These are phyloP conservation scores for Crocuta crocuta DNA, from an alignment of 2,113 vertebrate species.

Conservation along the genomic window DNA sequence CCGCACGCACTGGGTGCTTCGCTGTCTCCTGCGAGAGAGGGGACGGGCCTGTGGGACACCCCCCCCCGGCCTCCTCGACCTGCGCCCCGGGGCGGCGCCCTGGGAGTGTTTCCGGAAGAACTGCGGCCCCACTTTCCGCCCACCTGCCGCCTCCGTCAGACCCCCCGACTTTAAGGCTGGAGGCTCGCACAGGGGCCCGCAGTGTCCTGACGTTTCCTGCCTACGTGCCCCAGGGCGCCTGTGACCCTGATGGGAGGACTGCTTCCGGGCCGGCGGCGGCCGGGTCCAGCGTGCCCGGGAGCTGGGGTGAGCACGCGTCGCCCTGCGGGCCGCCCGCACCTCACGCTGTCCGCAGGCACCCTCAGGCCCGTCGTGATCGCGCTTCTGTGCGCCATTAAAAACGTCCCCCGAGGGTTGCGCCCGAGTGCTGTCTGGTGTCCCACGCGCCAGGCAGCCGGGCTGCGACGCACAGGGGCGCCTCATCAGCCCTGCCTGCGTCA, in stretches of 20 bases:
- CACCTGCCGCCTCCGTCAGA: neutral
- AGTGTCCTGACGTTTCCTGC: fast-evolving
- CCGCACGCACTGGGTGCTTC: neutral
- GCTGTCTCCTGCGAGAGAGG: neutral
- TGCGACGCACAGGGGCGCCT: fast-evolving
- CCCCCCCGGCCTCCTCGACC: neutral
- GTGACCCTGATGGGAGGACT: neutral
- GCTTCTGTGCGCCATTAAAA: neutral
- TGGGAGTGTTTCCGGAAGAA: neutral
- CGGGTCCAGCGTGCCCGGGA: fast-evolving
- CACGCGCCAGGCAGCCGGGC: fast-evolving
- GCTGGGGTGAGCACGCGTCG: fast-evolving
- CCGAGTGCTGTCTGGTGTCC: fast-evolving
- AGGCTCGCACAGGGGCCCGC: fast-evolving
- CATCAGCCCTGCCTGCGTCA: fast-evolving
- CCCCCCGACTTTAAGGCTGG: neutral
- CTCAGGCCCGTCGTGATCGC: fast-evolving
- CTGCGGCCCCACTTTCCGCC: fast-evolving
- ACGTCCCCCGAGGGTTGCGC: neutral
- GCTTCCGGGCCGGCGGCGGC: neutral
- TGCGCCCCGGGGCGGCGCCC: neutral
- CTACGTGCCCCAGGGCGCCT: neutral
- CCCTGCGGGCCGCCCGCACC: neutral
- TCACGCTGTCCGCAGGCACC: fast-evolving
- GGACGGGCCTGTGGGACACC: too few relatives aligned